Evolutionary conservation across 1,140 invertebrate species (phyloP).

Genomic region (Pogonus chalceus): DNA sequence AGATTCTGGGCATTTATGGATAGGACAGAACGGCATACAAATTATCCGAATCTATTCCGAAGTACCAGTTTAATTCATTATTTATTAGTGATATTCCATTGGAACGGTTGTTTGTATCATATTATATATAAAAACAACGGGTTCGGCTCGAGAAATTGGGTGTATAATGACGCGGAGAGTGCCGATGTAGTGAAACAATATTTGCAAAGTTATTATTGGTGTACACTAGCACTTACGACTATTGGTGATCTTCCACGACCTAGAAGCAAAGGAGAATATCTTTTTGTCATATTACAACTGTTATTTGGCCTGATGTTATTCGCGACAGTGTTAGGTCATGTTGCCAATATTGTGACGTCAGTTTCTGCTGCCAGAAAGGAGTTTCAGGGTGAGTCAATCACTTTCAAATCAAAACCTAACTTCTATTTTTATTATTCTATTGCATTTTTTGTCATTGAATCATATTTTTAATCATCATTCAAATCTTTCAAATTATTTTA

Average conservation of each 20-base stretch:
- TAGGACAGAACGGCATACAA: conserved; percentile 93
- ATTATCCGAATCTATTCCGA: conserved; percentile 96
- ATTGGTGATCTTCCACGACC: conserved; percentile 73
- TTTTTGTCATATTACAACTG: conserved; percentile 83
- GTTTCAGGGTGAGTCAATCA: conserved; percentile 75
- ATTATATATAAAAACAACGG: conserved; percentile 91
- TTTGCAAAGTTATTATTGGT: conserved; percentile 97
- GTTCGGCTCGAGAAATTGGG: conserved; percentile 85
- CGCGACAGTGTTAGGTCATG: conserved; percentile 85
- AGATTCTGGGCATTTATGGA: conserved; percentile 98
- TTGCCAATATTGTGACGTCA: conserved; percentile 91
- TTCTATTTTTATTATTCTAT: too few relatives aligned
- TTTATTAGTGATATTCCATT: conserved; percentile 96
- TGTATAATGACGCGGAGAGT: conserved; percentile 71
- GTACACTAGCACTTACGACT: conserved; percentile 87
- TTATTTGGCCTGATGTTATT: conserved; percentile 85
- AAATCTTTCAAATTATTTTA: too few relatives aligned
- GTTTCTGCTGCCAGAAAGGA: conserved; percentile 89
- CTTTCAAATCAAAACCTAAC: too few relatives aligned
- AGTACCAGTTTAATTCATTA: conserved; percentile 91
- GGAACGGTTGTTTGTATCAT: conserved; percentile 97
- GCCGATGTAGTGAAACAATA: conserved; percentile 88
- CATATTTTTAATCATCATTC: too few relatives aligned
- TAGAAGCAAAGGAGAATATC: conserved; percentile 79
- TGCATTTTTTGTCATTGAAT: too few relatives aligned